These are phyloP conservation scores for Hippasteria phrygiana DNA, from an alignment of 53 echinoderm and acorn worm genomes.

Conservation along the genomic window DNA sequence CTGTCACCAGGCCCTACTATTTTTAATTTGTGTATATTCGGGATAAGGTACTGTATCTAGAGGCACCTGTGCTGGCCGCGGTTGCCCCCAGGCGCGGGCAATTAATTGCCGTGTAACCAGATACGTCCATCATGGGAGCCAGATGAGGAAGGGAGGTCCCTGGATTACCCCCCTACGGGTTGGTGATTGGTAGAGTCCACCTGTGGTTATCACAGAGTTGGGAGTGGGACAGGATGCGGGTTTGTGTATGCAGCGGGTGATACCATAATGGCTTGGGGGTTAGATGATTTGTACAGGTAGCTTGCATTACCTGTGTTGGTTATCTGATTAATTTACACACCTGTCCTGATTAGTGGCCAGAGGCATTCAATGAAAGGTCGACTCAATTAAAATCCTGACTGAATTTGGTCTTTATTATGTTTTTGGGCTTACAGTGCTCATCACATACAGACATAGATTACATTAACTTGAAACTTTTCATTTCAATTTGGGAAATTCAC, in stretches of 20 bases:
- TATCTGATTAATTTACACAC: not conserved
- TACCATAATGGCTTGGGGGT: constrained; percentile 43
- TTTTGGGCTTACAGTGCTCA: no score
- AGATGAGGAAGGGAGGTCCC: not conserved
- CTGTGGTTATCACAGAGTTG: constrained; percentile 38
- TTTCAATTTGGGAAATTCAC: no score
- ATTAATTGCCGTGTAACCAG: constrained; percentile 55
- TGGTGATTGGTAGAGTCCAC: constrained; percentile 23
- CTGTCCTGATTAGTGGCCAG: not conserved
- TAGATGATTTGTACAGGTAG: not conserved
- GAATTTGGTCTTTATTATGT: no score
- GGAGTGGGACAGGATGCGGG: constrained; percentile 35
- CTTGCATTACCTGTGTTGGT: not conserved
- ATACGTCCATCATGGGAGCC: constrained; percentile 10
- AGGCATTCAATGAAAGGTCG: not conserved
- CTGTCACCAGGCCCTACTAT: constrained; percentile 48
- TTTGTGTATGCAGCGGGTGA: constrained; percentile 37
- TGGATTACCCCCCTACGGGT: not conserved
- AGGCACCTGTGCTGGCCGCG: constrained; percentile 35
- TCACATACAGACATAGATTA: no score
- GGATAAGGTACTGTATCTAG: constrained; percentile 27
- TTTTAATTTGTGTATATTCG: constrained; percentile 58
- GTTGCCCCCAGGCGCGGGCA: constrained; percentile 39
- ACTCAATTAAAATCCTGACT: no score
- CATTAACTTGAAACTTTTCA: no score